Percentiles rank a stretch among this genome's conserved stretches.
Conservation (phyloP, 2,888 invertebrate genomes). For the Drosophila longiperda region DNA sequence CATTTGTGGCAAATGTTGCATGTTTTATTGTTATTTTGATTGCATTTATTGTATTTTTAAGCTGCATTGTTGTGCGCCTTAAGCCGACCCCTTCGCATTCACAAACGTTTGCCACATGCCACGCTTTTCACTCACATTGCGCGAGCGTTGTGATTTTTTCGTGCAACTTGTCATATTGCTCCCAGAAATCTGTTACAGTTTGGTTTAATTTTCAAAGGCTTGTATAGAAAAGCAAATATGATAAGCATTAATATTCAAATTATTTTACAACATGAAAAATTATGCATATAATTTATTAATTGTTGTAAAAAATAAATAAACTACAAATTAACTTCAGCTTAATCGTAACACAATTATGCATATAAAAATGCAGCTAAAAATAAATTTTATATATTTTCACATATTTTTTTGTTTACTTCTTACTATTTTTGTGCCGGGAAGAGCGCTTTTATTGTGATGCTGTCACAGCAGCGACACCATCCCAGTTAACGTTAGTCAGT, state of each 20-base stretch:
- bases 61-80: constrained; percentile 72
- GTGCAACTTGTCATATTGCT: not conserved
- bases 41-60: constrained; percentile 82
- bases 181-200: not conserved
- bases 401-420: not conserved
- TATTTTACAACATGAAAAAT: not conserved
- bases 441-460: constrained; percentile 1
- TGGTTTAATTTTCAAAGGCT: not conserved
- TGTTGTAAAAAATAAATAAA: not conserved
- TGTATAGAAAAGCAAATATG: not conserved
- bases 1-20: constrained; percentile 79
- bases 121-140: constrained; percentile 3
- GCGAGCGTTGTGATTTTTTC: constrained; percentile 1
- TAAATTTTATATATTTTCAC: not conserved
- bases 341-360: not conserved
- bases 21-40: constrained; percentile 83
- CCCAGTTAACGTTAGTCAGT: not conserved
- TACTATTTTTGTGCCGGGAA: not conserved
- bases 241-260: not conserved
- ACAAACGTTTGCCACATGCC: constrained; percentile 48
- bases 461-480: constrained; percentile 8
- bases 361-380: not conserved
- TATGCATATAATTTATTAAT: not conserved
- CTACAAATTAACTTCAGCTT: not conserved
- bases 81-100: constrained; percentile 57